Base-by-base conservation (phyloP, 2,113 vertebrate species). In the Tiliqua scincoides region DNA sequence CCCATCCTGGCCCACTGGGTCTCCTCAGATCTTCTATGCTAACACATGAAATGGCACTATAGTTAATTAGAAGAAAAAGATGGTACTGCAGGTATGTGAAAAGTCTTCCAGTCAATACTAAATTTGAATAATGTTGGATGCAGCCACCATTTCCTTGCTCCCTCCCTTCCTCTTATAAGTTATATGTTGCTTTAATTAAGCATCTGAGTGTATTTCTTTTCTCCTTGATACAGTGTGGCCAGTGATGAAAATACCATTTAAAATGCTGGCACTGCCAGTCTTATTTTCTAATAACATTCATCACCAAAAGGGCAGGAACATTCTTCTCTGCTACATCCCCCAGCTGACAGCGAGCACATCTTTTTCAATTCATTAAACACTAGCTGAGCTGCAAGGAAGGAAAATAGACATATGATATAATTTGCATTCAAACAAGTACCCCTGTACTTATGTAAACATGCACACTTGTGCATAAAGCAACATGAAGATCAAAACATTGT, bases 281-380 rank as follows among this genome's bases (percentile, higher is more conserved):
- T 54, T n/a, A n/a, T 92, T 71, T 35, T 70, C 89, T 83, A 79
- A 73, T 82, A 63, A 83, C 87, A 94, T 95, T 83, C 83, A 90
- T 94, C 90, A 94, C 27, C 0, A 82, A 95, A 95, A 95, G 95
- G 94, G 91, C 95, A 95, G 82, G 73, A 77, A 68, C 87, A 88
- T 87, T 92, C 84, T 73, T 86, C 85, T 40, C 54, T 61, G 43
- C 92, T 89, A 79, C 94, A 93, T 93, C 78, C 87, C 86, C 70
- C 67, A 83, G 82, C 90, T 54, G 93, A 89, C 85, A 92, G 75
- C 82, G 90, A 93, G 88, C 76, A 73, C 59, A 75, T 84, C 72
- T 88, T 48, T 87, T 89, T 82, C 57, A 93, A 71, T 89, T 94
- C 91, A 95, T 94, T 95, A 93, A 94, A 87, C 48, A 91, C 83